Conservation (phyloP, 2,888 invertebrate species). For the Sinelater perroti region DNA sequence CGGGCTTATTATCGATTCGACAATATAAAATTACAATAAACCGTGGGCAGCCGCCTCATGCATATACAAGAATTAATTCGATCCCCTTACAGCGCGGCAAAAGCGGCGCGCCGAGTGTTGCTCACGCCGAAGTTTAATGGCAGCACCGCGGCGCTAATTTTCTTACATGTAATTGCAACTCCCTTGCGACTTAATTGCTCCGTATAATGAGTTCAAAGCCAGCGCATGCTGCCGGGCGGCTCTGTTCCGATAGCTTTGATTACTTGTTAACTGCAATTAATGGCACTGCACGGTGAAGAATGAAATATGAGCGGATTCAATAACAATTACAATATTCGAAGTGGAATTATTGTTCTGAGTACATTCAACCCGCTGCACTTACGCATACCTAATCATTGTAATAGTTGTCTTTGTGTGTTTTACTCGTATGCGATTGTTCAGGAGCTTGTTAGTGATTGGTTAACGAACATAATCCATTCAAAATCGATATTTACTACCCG, state of each 20-base stretch:
- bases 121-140: neutral
- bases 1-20: conserved; percentile 28
- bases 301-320: too few relatives aligned
- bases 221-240: neutral
- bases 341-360: too few relatives aligned
- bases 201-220: conserved; percentile 8
- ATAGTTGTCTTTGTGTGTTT: too few relatives aligned
- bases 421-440: too few relatives aligned
- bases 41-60: conserved; percentile 20
- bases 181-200: conserved; percentile 4
- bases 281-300: too few relatives aligned
- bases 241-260: conserved; percentile 5
- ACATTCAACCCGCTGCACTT: too few relatives aligned
- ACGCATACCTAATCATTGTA: too few relatives aligned
- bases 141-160: conserved; percentile 9
- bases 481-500: too few relatives aligned
- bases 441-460: too few relatives aligned
- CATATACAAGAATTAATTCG: conserved; percentile 18
- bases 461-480: too few relatives aligned
- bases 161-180: conserved; percentile 12
- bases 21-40: conserved; percentile 26
- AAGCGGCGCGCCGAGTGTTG: neutral
- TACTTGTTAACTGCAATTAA: conserved; percentile 13
- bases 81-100: neutral
- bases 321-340: too few relatives aligned